A percentile compares a stretch with the other conserved stretches of the same genome.
phyloP scores from a whole-genome alignment of 2,888 invertebrate genomes.

The Synanthedon andrenaeformis region DNA sequence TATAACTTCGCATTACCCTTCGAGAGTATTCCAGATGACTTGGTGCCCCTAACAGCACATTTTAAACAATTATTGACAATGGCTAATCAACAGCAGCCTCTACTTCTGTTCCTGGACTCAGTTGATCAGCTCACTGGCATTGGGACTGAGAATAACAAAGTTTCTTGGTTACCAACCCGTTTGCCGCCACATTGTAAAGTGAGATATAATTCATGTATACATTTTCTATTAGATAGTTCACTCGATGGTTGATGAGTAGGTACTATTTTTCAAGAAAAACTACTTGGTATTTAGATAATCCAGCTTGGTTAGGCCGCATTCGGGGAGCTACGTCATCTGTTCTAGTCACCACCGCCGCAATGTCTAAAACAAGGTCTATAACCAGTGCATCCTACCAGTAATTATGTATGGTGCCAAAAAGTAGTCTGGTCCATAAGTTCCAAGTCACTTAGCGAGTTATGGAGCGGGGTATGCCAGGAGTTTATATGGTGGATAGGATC shows the following conservation, averaged over 20 bases:
- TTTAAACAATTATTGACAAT: conserved; percentile 92
- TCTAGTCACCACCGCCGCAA: too few relatives aligned
- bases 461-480: too few relatives aligned
- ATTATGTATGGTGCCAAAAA: too few relatives aligned
- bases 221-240: neutral
- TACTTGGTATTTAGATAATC: neutral
- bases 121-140: conserved; percentile 94
- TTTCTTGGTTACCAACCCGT: conserved; percentile 95
- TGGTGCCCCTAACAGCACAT: conserved; percentile 94
- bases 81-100: conserved; percentile 84
- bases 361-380: too few relatives aligned
- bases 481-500: too few relatives aligned
- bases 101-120: conserved; percentile 93
- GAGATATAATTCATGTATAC: conserved; percentile 5
- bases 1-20: conserved; percentile 93
- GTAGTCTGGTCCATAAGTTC: too few relatives aligned
- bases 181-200: conserved; percentile 92
- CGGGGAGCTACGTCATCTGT: too few relatives aligned
- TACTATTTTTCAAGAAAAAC: neutral
- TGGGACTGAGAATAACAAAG: conserved; percentile 92
- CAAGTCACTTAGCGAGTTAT: too few relatives aligned
- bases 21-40: conserved; percentile 94
- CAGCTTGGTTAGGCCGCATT: too few relatives aligned
- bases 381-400: too few relatives aligned
- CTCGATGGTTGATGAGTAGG: neutral